A percentile compares a stretch with the other conserved stretches of the same genome.
These are phyloP conservation scores for Irena cyanogastra DNA, from an alignment of 2,113 vertebrate genomes.

Conservation along the genomic window DNA sequence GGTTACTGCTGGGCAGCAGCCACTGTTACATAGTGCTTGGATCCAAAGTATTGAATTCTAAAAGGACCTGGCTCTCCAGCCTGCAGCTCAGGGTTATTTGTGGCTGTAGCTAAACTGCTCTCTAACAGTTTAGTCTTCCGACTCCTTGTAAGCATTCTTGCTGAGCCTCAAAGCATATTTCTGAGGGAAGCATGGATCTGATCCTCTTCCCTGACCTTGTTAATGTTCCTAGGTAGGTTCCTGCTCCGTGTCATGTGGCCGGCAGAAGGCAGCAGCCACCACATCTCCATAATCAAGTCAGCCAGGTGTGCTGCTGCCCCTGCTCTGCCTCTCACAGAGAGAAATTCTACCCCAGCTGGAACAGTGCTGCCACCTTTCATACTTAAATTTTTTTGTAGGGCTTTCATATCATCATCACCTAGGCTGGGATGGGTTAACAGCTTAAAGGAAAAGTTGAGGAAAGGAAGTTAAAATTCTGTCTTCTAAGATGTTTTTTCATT, in stretches of 20 bases:
- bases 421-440: neutral
- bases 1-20: neutral
- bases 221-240: neutral
- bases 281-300: neutral
- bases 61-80: neutral
- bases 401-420: neutral
- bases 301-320: neutral
- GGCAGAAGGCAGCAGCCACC: neutral
- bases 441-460: neutral
- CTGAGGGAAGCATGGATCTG: neutral
- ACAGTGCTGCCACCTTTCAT: neutral
- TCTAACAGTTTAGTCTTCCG: neutral
- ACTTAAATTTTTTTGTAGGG: neutral
- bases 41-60: neutral
- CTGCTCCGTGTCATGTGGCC: neutral
- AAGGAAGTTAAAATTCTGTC: neutral
- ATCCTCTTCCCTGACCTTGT: neutral
- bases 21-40: fast-evolving
- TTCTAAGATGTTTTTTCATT: neutral
- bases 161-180: neutral
- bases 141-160: neutral
- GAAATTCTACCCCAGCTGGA: neutral
- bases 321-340: neutral
- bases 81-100: neutral
- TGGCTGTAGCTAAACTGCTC: neutral